These are phyloP conservation scores for Cisticola juncidis DNA, from an alignment of 2,113 vertebrate genomes.

Conservation along the genomic window DNA sequence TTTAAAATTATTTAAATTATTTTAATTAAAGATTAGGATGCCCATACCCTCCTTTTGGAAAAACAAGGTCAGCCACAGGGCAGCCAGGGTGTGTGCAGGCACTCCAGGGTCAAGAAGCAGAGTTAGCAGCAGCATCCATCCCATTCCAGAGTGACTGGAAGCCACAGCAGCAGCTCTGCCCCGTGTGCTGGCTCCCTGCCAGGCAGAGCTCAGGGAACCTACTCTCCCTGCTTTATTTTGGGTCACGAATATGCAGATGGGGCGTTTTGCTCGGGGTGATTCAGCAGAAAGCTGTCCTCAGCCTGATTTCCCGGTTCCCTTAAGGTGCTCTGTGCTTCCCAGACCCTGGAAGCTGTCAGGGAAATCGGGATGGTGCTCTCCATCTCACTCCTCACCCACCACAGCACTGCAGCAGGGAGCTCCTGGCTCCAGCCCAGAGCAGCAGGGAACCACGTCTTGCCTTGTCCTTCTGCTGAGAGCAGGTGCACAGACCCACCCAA, in stretches of 20 bases:
- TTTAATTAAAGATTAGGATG: not conserved
- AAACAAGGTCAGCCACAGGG: not conserved
- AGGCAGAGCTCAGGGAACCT: not conserved
- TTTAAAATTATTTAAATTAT: not conserved
- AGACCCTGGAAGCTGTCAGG: not conserved
- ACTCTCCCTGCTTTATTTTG: not conserved
- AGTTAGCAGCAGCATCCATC: not conserved
- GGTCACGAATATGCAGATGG: not conserved
- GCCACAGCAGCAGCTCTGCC: not conserved
- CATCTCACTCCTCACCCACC: not conserved
- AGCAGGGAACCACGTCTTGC: not conserved
- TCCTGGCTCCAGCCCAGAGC: not conserved
- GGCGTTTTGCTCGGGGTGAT: not conserved
- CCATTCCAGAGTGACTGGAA: not conserved
- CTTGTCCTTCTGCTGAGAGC: not conserved
- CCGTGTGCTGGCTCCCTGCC: not conserved
- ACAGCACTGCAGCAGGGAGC: not conserved
- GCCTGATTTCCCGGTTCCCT: not conserved
- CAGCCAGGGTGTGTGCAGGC: not conserved
- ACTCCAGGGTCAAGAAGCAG: not conserved
- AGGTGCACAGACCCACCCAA: not conserved
- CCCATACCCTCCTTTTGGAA: not conserved
- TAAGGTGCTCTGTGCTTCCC: slow-evolving; percentile 1
- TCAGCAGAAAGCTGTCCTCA: slow-evolving; percentile 27
- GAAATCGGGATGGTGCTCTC: not conserved